Conservation (phyloP, 1,140 invertebrate genomes). For the Hydropsyche tenuis region DNA sequence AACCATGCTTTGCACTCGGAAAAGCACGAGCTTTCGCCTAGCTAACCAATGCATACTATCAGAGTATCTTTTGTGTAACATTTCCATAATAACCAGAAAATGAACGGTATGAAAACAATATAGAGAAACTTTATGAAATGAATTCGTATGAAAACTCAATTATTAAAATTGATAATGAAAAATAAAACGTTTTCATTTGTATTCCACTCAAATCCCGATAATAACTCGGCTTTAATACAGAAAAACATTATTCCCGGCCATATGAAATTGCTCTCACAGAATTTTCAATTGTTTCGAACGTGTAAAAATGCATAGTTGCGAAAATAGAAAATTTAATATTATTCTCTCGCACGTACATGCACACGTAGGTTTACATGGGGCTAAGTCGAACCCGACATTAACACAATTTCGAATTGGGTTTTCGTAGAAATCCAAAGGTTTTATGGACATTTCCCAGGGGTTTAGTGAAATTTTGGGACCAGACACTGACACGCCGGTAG, state of each 20-base stretch:
- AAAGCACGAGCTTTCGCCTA: slow-evolving; percentile 1
- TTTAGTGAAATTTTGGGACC: slow-evolving; percentile 14
- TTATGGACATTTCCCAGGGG: slow-evolving; percentile 22
- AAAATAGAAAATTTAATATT: not conserved
- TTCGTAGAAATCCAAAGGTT: slow-evolving; percentile 17
- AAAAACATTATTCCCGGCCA: no score
- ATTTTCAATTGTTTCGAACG: no score
- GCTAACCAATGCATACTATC: not conserved
- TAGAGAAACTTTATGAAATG: no score
- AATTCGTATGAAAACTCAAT: no score
- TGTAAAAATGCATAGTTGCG: no score
- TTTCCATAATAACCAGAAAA: no score
- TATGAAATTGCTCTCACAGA: no score
- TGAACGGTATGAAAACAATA: no score
- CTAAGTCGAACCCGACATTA: slow-evolving; percentile 16
- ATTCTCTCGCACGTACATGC: not conserved
- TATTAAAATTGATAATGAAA: no score
- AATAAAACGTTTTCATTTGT: no score
- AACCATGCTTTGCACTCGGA: slow-evolving; percentile 28
- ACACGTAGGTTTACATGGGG: not conserved
- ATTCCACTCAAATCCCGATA: no score
- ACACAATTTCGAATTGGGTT: slow-evolving; percentile 25
- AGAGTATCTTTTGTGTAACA: not conserved
- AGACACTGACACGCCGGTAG: slow-evolving; percentile 20
- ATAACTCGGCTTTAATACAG: no score